Conservation (phyloP, 2,888 invertebrate genomes). For the Epinotia nisella region DNA sequence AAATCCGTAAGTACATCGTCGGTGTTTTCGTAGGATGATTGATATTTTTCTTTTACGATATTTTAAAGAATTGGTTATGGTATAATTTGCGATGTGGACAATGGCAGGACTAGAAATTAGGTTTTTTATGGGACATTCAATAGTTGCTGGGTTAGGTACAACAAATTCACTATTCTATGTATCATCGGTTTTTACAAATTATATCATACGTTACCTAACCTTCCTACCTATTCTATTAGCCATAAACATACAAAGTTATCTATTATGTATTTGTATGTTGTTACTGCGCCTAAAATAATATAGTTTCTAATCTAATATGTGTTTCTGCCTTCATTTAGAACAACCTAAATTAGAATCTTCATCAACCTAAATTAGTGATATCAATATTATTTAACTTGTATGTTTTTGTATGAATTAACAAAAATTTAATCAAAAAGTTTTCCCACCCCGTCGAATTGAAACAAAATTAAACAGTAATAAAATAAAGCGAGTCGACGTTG, state of each 20-base stretch:
- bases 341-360: neutral
- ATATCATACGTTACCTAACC: neutral
- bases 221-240: too few relatives aligned
- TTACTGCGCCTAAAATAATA: too few relatives aligned
- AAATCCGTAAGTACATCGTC: conserved; percentile 60
- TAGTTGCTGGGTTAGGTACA: neutral
- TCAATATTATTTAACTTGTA: neutral
- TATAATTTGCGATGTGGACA: neutral
- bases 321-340: neutral
- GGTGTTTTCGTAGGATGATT: conserved; percentile 68
- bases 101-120: conserved; percentile 4
- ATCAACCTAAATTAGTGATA: neutral
- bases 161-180: neutral
- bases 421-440: conserved; percentile 17
- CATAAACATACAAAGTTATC: too few relatives aligned
- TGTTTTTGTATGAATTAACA: neutral
- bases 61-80: conserved; percentile 1
- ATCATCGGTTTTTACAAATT: neutral
- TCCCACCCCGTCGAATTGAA: conserved; percentile 23
- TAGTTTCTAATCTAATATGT: neutral
- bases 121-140: neutral
- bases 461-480: conserved; percentile 39
- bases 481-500: conserved; percentile 33
- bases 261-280: too few relatives aligned
- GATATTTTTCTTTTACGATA: conserved; percentile 40